Percentiles rank a stretch among this genome's conserved stretches.
Conservation (phyloP, 2,888 invertebrate species). For the Cremastinae sp. region DNA sequence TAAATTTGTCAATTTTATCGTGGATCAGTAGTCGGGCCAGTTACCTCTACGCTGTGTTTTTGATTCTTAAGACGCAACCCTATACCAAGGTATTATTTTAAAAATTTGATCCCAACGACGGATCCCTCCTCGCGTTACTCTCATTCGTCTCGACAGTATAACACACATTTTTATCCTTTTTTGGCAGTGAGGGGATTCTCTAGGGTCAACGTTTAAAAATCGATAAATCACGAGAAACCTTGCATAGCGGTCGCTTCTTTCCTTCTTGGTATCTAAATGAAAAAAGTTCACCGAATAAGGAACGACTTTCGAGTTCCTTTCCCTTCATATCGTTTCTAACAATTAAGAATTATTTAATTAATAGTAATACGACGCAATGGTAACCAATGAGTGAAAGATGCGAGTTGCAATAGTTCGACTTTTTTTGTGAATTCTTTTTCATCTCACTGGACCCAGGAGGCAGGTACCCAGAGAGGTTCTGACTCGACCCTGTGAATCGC, state of each 20-base stretch:
- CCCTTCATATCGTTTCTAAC: slow-evolving; percentile 12
- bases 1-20: too few relatives aligned
- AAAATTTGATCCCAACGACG: too few relatives aligned
- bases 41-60: too few relatives aligned
- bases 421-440: slow-evolving; percentile 32
- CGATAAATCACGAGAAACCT: slow-evolving; percentile 29
- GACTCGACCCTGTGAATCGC: slow-evolving; percentile 92
- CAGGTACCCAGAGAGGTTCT: slow-evolving; percentile 97
- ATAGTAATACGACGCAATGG: slow-evolving; percentile 42
- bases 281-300: not conserved
- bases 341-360: slow-evolving; percentile 40
- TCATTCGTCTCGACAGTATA: too few relatives aligned
- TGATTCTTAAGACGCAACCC: too few relatives aligned
- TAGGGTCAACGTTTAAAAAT: slow-evolving; percentile 54
- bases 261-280: not conserved
- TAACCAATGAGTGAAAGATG: slow-evolving; percentile 33
- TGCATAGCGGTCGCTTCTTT: not conserved
- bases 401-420: slow-evolving; percentile 18
- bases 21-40: too few relatives aligned
- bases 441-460: slow-evolving; percentile 93
- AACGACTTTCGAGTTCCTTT: slow-evolving; percentile 18
- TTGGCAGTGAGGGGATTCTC: slow-evolving; percentile 61
- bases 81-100: too few relatives aligned
- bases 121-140: too few relatives aligned
- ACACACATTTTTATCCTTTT: slow-evolving; percentile 24